phyloP scores from a whole-genome alignment of 2,888 invertebrate genomes.

The Amblyjoppa proteus region DNA sequence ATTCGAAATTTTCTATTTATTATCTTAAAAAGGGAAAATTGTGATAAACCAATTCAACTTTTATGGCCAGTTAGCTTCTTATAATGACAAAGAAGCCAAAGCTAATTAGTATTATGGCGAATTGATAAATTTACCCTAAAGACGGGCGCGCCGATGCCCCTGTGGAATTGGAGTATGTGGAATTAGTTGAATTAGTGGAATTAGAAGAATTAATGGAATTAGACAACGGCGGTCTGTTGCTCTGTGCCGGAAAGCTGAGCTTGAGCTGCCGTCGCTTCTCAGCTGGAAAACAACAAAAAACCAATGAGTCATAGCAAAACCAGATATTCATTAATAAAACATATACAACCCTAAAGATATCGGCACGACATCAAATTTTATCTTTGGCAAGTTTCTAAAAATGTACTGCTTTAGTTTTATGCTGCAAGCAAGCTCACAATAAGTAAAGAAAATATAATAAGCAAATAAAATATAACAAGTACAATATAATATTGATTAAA shows the following conservation, averaged over 20 bases:
- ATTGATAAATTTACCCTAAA: constrained; percentile 74
- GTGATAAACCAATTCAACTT: background rate
- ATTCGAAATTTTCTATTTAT: background rate
- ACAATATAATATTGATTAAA: too few species aligned
- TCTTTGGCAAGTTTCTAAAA: too few species aligned
- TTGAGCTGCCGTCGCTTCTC: constrained; percentile 88
- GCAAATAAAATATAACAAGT: too few species aligned
- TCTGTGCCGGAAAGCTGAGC: constrained; percentile 85
- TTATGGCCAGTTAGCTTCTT: background rate
- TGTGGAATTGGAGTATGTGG: constrained; percentile 84
- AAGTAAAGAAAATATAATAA: too few species aligned
- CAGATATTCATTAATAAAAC: background rate
- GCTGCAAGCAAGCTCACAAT: too few species aligned
- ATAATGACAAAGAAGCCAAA: background rate
- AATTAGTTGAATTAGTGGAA: constrained; percentile 79
- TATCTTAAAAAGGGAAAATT: background rate
- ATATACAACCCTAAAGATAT: background rate
- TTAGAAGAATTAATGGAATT: constrained; percentile 81
- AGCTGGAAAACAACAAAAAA: constrained; percentile 78
- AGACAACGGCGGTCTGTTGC: constrained; percentile 84
- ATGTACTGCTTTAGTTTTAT: too few species aligned
- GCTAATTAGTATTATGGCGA: background rate
- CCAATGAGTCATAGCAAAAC: constrained; percentile 12
- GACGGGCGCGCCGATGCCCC: constrained; percentile 78
- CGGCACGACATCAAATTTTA: too few species aligned